Percentiles rank a stretch among this genome's conserved stretches.
Evolutionary conservation across 2,888 invertebrate genomes (phyloP).

Genomic region (Pinctada fucata): DNA sequence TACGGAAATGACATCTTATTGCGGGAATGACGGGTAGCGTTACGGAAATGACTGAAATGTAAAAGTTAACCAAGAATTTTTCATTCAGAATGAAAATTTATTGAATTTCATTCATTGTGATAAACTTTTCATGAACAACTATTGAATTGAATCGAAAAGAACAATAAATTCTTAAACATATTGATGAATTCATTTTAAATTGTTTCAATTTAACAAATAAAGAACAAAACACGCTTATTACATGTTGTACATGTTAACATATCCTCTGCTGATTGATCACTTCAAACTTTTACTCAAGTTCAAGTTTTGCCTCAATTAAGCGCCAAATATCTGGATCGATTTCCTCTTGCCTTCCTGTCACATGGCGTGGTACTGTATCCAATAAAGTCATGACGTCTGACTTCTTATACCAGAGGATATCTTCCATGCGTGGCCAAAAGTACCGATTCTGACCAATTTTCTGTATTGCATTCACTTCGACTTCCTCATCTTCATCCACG

Average conservation of each 20-base stretch:
- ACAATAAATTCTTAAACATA: not conserved
- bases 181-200: not conserved
- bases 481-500: constrained; percentile 33
- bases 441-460: constrained; percentile 26
- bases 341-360: constrained; percentile 20
- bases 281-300: not conserved
- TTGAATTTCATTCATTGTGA: not conserved
- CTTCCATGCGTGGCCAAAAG: constrained; percentile 26
- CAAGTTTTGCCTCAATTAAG: constrained; percentile 7
- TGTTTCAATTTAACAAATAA: too few relatives aligned
- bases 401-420: constrained; percentile 16
- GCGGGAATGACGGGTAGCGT: not conserved
- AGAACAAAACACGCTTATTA: too few relatives aligned
- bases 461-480: constrained; percentile 35
- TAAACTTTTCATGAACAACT: not conserved
- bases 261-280: not conserved
- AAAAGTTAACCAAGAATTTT: not conserved
- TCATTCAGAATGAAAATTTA: not conserved
- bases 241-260: too few relatives aligned
- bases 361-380: constrained; percentile 10
- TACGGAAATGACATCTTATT: constrained; percentile 1
- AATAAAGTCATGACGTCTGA: constrained; percentile 17
- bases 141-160: not conserved
- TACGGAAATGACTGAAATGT: not conserved
- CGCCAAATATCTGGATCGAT: constrained; percentile 9